These are phyloP conservation scores for Cancer borealis DNA, from an alignment of 2,888 invertebrate genomes.

Conservation along the genomic window DNA sequence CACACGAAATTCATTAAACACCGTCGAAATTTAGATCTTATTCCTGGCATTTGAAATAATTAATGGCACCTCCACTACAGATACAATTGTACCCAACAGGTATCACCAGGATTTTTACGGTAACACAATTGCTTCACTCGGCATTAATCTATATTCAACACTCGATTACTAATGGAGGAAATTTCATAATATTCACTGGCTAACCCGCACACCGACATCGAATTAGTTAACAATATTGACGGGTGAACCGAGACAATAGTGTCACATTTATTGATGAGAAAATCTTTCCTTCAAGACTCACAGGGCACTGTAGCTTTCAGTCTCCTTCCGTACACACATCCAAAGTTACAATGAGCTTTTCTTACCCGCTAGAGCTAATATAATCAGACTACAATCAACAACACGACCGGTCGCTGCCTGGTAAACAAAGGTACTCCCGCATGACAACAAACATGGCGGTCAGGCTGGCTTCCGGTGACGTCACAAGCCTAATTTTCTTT, in stretches of 20 bases:
- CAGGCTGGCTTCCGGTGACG: constrained; percentile 63
- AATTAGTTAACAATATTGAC: constrained; percentile 4
- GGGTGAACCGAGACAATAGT: background rate
- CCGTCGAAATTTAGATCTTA: too few species aligned
- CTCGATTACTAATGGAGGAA: too few species aligned
- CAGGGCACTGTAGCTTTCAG: background rate
- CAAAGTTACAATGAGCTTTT: background rate
- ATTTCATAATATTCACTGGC: background rate
- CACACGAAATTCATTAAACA: background rate
- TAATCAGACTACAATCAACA: background rate
- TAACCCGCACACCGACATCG: background rate
- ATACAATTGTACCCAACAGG: too few species aligned
- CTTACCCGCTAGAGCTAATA: background rate
- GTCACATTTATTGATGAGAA: background rate
- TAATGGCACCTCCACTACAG: too few species aligned
- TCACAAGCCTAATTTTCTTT: constrained; percentile 56
- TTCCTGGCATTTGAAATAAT: too few species aligned
- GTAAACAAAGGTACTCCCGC: constrained; percentile 65
- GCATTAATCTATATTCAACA: background rate
- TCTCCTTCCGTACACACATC: background rate
- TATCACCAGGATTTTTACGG: too few species aligned
- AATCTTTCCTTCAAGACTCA: background rate
- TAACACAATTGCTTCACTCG: background rate
- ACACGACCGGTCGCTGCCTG: background rate
- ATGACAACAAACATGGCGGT: constrained; percentile 71